Percentiles rank a stretch among this genome's conserved stretches.
Evolutionary conservation across 2,113 vertebrate genomes (phyloP).

Genomic region (Isichthys henryi): DNA sequence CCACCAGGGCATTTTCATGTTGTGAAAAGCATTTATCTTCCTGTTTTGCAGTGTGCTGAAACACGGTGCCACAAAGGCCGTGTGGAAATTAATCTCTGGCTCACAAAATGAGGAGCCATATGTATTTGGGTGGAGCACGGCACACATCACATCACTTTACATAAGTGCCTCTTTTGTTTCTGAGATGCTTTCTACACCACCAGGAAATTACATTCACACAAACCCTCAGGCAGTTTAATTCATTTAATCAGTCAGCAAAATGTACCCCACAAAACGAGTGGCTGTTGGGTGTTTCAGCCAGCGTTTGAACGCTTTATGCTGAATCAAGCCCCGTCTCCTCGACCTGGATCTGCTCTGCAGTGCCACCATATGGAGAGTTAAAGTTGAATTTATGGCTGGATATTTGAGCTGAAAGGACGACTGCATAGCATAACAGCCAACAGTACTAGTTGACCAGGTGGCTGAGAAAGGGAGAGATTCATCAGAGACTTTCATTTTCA

Average conservation of each 20-base stretch:
- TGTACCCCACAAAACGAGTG: neutral
- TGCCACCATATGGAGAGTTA: neutral
- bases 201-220: neutral
- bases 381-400: neutral
- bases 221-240: neutral
- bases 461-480: neutral
- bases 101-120: neutral
- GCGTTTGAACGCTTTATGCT: neutral
- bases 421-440: neutral
- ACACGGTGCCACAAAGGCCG: neutral
- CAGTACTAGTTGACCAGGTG: neutral
- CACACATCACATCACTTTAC: neutral
- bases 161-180: neutral
- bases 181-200: neutral
- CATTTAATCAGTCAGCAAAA: neutral
- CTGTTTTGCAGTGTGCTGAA: neutral
- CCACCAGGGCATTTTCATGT: neutral
- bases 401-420: neutral
- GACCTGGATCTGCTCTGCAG: neutral
- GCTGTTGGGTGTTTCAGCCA: neutral
- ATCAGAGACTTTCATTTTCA: neutral
- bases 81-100: neutral
- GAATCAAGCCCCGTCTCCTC: neutral
- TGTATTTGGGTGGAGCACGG: neutral
- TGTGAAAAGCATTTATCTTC: neutral